These are phyloP conservation scores for Brachirus orientalis DNA, from an alignment of 2,113 vertebrate species.

Conservation along the genomic window DNA sequence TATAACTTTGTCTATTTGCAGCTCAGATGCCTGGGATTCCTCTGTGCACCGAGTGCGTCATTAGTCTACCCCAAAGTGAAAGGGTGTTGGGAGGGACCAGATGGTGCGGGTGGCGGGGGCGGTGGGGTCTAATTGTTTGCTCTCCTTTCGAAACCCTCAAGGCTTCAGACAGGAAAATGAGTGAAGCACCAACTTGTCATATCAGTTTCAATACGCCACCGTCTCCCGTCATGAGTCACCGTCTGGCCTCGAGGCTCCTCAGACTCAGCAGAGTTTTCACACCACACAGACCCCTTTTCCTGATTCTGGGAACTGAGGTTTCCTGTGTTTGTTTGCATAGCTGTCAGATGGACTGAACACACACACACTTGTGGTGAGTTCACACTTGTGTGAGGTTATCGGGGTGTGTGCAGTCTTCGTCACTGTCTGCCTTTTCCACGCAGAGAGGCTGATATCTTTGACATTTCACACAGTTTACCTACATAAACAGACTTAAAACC, in stretches of 20 bases:
- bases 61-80: conserved; percentile 43
- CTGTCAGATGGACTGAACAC: conserved; percentile 49
- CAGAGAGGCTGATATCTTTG: conserved; percentile 26
- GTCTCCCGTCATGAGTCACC: conserved; percentile 63
- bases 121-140: conserved; percentile 32
- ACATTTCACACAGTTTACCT: conserved; percentile 29
- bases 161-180: conserved; percentile 38
- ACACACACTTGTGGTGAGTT: conserved; percentile 56
- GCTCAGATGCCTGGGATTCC: conserved; percentile 67
- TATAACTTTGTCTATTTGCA: conserved; percentile 30
- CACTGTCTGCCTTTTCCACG: conserved; percentile 7
- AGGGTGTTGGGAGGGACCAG: conserved; percentile 55
- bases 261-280: conserved; percentile 9
- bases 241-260: conserved; percentile 47
- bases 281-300: conserved; percentile 20
- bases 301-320: conserved; percentile 46
- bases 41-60: conserved; percentile 56
- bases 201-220: conserved; percentile 30
- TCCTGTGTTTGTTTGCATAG: conserved; percentile 69
- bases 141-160: conserved; percentile 12
- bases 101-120: background rate
- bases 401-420: conserved; percentile 23
- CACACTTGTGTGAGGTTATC: conserved; percentile 50
- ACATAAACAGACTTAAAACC: conserved; percentile 12
- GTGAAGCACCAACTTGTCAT: conserved; percentile 40